These are phyloP conservation scores for Agrochola circellaris DNA, from an alignment of 2,888 invertebrate genomes.

Conservation along the genomic window DNA sequence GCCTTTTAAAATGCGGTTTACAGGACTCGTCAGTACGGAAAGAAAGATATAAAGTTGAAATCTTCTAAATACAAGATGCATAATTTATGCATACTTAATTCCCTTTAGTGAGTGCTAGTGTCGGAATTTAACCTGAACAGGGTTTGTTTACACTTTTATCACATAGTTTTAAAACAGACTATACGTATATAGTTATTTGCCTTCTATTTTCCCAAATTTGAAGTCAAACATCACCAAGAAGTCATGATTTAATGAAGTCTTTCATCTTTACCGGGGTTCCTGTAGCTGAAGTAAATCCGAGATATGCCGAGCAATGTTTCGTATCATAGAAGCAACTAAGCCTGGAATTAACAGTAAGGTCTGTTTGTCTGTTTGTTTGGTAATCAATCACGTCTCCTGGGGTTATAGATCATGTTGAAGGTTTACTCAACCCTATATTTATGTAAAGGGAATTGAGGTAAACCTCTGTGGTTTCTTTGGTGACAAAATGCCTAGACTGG, in stretches of 20 bases:
- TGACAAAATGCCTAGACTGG: background rate
- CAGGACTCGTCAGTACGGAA: too few species aligned
- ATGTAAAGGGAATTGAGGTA: conserved; percentile 8
- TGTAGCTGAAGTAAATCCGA: background rate
- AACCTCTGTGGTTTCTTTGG: background rate
- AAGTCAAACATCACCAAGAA: background rate
- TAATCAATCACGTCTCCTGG: conserved; percentile 30
- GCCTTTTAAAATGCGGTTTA: too few species aligned
- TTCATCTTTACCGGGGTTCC: background rate
- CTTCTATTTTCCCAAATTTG: background rate
- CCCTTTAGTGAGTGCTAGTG: too few species aligned
- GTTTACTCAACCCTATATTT: conserved; percentile 5
- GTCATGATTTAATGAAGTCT: background rate
- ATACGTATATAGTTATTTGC: background rate
- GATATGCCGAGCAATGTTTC: background rate
- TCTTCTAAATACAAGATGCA: too few species aligned
- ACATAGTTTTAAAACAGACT: too few species aligned
- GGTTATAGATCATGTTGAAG: conserved; percentile 18
- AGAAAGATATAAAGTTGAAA: too few species aligned
- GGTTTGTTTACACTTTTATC: background rate
- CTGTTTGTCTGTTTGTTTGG: conserved; percentile 15
- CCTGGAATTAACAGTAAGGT: conserved; percentile 5
- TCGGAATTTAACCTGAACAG: background rate
- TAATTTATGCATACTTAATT: too few species aligned
- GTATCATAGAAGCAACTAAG: conserved; percentile 11